Evolutionary conservation across 1,140 invertebrate genomes (phyloP).

Genomic region (Oppia nitens): DNA sequence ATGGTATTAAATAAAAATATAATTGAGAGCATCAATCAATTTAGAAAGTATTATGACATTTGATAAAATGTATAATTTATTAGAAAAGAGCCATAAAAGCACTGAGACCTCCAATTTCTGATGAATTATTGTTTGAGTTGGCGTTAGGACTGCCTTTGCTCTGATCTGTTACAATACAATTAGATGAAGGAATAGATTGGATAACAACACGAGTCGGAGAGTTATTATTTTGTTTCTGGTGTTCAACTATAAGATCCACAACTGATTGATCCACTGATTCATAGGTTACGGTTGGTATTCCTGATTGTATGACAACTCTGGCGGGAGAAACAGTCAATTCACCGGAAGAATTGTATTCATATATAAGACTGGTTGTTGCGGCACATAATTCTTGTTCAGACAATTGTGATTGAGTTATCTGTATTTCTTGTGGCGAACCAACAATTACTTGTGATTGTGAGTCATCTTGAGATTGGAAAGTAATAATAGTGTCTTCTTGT

Average conservation of each 20-base stretch:
- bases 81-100: constrained; percentile 2
- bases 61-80: background rate
- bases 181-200: background rate
- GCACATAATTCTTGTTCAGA: constrained; percentile 5
- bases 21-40: too few relatives aligned
- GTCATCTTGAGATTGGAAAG: background rate
- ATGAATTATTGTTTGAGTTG: background rate
- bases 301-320: constrained; percentile 7
- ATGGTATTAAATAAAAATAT: too few relatives aligned
- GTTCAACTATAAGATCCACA: background rate
- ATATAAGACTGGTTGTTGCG: constrained; percentile 9
- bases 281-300: background rate
- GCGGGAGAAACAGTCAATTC: background rate
- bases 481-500: background rate
- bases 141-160: background rate
- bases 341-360: background rate
- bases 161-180: background rate
- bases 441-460: background rate
- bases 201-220: background rate
- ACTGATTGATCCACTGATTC: background rate
- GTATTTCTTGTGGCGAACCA: background rate
- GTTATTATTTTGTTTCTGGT: background rate
- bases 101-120: background rate
- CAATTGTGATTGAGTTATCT: constrained; percentile 2
- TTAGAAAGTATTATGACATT: too few relatives aligned